Evolutionary conservation across 2,797 vertebrate species (phyloP), one percentile per base, ranked within the genome.

Genomic region (Oreonectes daqikongensis): DNA sequence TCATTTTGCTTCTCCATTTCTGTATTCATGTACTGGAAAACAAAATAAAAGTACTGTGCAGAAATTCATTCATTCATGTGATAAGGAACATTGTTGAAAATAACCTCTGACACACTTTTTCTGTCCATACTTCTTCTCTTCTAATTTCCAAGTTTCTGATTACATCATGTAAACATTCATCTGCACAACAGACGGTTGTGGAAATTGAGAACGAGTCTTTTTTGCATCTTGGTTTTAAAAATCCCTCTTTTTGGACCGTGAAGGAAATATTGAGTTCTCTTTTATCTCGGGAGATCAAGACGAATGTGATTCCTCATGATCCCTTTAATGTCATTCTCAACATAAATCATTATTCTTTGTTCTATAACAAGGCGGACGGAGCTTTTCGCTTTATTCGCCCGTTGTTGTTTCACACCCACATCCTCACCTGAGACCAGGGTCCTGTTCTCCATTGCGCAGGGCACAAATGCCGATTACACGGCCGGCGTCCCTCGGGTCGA

Each of bases 381-480:
- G 28, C 28, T 22, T 40, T 65, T 35, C 12, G 1, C 20, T 24
- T 61, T 11, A 20, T n/a, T 12, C 20, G 59, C 32, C 28, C 4
- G 35, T 2, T 35, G 8, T 1, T 9, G 32, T 35, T 35, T 35
- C 35, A 30, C 65, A 66, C 20, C 22, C 28, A 44, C 15, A 65
- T 18, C 69, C 69, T 35, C 42, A 97, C 98, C 92, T 92, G 92
- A 17, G 96, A 96, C 98, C 98, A 99, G 72, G 95, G 89, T 5
- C 96, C 97, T 0, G 81, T 76, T 55, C 93, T 92, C 98, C 98
- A 99, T 24, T 87, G 87, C 0, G 94, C 90, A 0, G 97, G 97
- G 82, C 98, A 99, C 50, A 93, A 93, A 22, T 94, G 86, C 0
- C 95, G 91, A 88, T 95, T 97, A 87, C 98, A 99, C 78, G 93